phyloP scores from a whole-genome alignment of 2,888 invertebrate genomes.

The Drosophila conformis region DNA sequence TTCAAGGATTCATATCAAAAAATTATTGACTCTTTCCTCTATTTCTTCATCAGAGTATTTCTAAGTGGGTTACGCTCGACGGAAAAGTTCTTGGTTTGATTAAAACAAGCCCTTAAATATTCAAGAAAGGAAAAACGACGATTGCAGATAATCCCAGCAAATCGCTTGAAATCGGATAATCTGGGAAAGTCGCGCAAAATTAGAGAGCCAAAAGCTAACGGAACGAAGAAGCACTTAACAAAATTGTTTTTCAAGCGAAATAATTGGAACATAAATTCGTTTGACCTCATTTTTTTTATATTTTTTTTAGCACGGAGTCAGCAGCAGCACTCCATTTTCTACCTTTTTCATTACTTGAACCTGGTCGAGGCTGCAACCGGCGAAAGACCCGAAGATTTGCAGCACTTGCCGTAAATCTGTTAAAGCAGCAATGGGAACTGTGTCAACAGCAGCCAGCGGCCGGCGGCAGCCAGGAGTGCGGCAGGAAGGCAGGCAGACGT shows the following conservation, averaged over 20 bases:
- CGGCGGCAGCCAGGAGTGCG: conserved; percentile 20
- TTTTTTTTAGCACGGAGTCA: conserved; percentile 16
- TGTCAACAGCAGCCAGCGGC: conserved; percentile 50
- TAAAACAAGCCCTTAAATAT: conserved; percentile 7
- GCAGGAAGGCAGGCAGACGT: conserved; percentile 24
- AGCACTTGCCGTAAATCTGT: conserved; percentile 50
- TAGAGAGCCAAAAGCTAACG: conserved; percentile 7
- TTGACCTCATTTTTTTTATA: conserved; percentile 34
- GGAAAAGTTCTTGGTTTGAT: neutral
- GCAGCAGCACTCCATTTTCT: conserved; percentile 8
- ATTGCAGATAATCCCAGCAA: conserved; percentile 21
- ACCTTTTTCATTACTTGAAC: conserved; percentile 42
- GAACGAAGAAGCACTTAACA: conserved; percentile 44
- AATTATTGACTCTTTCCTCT: neutral
- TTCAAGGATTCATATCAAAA: neutral
- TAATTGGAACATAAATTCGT: conserved; percentile 57
- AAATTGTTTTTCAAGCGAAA: conserved; percentile 57
- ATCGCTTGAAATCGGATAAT: conserved; percentile 19
- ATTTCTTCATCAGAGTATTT: neutral
- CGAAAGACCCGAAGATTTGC: conserved; percentile 26
- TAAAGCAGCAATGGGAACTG: conserved; percentile 51
- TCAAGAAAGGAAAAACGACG: neutral
- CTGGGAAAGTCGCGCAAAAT: conserved; percentile 3
- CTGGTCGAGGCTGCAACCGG: conserved; percentile 3
- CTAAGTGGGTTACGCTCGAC: neutral